A percentile compares a stretch with the other conserved stretches of the same genome.
Conservation (phyloP, 2,797 vertebrate genomes). For the Schizopygopsis malacanthus region DNA sequence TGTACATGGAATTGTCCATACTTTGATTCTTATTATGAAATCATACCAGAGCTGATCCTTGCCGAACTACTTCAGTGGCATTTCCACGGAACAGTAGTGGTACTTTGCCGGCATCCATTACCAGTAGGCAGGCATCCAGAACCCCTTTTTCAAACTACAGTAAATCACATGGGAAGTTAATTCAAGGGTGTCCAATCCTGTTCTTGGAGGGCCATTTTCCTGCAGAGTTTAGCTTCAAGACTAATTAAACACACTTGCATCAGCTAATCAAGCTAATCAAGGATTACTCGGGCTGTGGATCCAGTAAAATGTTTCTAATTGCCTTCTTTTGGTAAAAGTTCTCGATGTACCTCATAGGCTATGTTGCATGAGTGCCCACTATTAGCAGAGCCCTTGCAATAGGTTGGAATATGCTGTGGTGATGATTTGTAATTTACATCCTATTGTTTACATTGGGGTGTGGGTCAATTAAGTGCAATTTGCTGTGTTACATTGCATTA, state of each 20-base stretch:
- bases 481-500: background rate
- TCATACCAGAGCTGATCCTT: slow-evolving; percentile 86
- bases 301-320: background rate
- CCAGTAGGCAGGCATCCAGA: slow-evolving; percentile 86
- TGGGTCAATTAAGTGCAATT: background rate
- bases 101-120: slow-evolving; percentile 86
- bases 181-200: background rate
- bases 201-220: background rate
- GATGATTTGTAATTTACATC: background rate
- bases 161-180: background rate
- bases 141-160: slow-evolving; percentile 84
- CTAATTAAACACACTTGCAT: background rate
- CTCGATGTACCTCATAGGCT: background rate
- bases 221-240: background rate
- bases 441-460: background rate
- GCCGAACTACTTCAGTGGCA: slow-evolving; percentile 80
- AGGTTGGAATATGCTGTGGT: background rate
- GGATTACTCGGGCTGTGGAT: background rate
- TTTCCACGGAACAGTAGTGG: slow-evolving; percentile 83
- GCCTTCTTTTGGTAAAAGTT: background rate
- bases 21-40: background rate
- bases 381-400: background rate
- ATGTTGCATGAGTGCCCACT: background rate
- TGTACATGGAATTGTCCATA: background rate
- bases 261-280: background rate